These are phyloP conservation scores for Bombus huntii DNA, from an alignment of 1,140 invertebrate genomes.

Conservation along the genomic window DNA sequence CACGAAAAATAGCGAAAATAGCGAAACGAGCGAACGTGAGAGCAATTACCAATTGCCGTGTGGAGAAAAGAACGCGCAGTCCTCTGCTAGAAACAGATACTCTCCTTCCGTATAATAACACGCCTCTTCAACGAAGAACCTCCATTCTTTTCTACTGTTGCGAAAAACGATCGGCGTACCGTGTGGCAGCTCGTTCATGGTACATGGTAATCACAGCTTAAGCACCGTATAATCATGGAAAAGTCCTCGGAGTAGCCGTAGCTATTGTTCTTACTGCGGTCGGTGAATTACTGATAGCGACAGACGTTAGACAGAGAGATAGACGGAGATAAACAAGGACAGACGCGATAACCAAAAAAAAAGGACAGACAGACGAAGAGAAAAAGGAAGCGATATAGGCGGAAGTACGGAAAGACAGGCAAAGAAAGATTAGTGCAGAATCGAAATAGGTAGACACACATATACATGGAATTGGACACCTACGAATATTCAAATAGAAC, in stretches of 20 bases:
- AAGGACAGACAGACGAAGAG: background rate
- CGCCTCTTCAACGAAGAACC: background rate
- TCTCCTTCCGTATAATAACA: background rate
- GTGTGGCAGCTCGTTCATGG: background rate
- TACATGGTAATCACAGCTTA: constrained; percentile 33
- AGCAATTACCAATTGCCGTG: background rate
- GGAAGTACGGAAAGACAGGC: too few relatives aligned
- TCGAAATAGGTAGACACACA: background rate
- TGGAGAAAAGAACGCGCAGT: background rate
- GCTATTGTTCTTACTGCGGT: constrained; percentile 19
- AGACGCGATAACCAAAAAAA: background rate
- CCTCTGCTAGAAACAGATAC: background rate
- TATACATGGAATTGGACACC: constrained; percentile 5
- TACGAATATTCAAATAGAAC: constrained; percentile 40
- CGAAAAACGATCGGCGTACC: constrained; percentile 10
- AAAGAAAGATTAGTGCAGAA: background rate
- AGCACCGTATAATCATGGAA: constrained; percentile 40
- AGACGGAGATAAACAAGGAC: background rate
- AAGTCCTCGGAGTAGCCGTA: constrained; percentile 6
- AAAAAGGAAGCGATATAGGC: background rate
- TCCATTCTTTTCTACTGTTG: constrained; percentile 11
- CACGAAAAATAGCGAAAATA: too few relatives aligned
- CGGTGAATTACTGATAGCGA: constrained; percentile 27
- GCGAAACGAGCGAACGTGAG: too few relatives aligned
- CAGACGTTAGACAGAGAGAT: background rate